Base-by-base conservation (phyloP, 2,113 vertebrate genomes). In the Sciurus niger region DNA sequence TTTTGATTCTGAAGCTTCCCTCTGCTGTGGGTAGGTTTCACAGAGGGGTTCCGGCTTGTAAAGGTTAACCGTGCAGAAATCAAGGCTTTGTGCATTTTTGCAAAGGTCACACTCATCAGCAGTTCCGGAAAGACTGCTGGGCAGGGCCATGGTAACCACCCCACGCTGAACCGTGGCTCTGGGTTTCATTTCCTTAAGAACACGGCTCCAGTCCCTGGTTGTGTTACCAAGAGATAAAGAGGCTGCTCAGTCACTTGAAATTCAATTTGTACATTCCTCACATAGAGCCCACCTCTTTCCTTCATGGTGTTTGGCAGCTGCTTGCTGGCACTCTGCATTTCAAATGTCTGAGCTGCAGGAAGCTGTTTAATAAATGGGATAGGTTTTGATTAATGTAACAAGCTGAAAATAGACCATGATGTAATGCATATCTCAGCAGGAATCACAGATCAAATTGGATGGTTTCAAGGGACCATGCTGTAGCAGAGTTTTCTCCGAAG, bases 41-140 rank as follows among this genome's bases (percentile, higher is more conserved):
- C 98, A 98, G 98, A 98, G 98, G 98, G 98, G 97, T 97, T 99
- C 98, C 95, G 77, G 96, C 97, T 98, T 98, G 94, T 98, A 98
- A 99, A 99, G 98, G 98, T 99, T 99, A 99, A 98, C 98, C 12
- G n/a, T 97, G 97, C 97, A 98, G 97, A 99, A 99, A 99, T 98
- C 97, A 98, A 98, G 98, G 97, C 98, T 98, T 98, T 98, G 97
- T 98, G 98, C 97, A 97, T 98, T 98, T 98, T 98, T 98, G 96
- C 97, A 98, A 99, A 99, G 98, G 98, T 99, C 98, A 98, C n/a
- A 92, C 94, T 99, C 98, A 98, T 98, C 98, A 98, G 97, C 94
- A 97, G 98, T 97, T 99, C 98, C 79, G 32, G 98, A 97, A 98
- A 97, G 98, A 98, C 98, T 97, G 98, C 98, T 98, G 98, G 97